phyloP scores from a whole-genome alignment of 2,113 vertebrate genomes.

The Trinectes maculatus region DNA sequence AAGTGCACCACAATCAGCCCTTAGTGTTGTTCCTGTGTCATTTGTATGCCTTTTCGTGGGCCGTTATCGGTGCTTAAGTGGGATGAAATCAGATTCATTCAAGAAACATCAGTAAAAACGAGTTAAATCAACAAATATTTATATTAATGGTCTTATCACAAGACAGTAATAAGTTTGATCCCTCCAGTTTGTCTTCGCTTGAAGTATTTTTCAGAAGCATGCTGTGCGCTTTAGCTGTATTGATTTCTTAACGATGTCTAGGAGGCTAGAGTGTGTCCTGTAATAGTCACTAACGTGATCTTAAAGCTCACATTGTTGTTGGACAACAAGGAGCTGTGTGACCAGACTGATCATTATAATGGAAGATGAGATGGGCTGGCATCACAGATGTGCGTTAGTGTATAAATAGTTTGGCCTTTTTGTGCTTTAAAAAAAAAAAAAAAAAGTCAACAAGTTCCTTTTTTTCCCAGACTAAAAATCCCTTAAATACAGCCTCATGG shows the following conservation, averaged over 20 bases:
- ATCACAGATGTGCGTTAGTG: conserved; percentile 14
- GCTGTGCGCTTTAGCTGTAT: neutral
- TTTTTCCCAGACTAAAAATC: conserved; percentile 29
- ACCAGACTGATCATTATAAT: conserved; percentile 16
- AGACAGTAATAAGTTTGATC: too few relatives aligned
- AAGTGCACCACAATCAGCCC: conserved; percentile 62
- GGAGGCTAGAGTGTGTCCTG: neutral
- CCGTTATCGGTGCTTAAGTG: neutral
- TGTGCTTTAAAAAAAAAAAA: conserved; percentile 7
- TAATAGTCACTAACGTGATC: conserved; percentile 13
- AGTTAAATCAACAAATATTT: neutral
- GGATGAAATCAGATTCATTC: neutral
- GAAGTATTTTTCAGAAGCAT: neutral
- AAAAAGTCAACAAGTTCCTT: neutral
- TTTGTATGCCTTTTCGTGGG: conserved; percentile 37
- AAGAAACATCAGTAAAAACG: neutral
- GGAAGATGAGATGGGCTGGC: conserved; percentile 1
- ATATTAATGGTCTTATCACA: too few relatives aligned
- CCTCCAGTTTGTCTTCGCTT: neutral
- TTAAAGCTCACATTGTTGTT: conserved; percentile 35
- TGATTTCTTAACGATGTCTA: neutral
- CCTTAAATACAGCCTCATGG: conserved; percentile 39
- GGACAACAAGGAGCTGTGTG: conserved; percentile 40
- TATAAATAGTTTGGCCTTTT: neutral
- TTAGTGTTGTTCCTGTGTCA: conserved; percentile 38